phyloP scores from a whole-genome alignment of 1,140 invertebrate species.

The Lepidurus arcticus region DNA sequence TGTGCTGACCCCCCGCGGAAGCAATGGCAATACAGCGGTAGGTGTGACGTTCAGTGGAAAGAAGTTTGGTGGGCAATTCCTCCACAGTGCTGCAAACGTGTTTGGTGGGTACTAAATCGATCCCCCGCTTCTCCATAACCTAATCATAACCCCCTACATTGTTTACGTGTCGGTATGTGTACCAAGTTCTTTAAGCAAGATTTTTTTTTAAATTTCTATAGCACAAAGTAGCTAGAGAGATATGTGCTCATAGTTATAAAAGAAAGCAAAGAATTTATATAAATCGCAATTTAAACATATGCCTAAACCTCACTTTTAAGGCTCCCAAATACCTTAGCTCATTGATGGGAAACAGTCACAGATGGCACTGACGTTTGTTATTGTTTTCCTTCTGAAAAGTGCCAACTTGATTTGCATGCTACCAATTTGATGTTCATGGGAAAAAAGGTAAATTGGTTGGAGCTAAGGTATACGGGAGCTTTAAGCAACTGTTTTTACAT shows the following conservation, averaged over 20 bases:
- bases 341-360: too few species aligned
- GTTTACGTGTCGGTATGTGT: not conserved
- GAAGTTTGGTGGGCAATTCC: constrained; percentile 31
- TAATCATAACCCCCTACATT: not conserved
- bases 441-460: not conserved
- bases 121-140: constrained; percentile 29
- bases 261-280: constrained; percentile 24
- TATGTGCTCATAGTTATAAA: not conserved
- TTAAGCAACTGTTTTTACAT: too few species aligned
- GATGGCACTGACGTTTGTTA: too few species aligned
- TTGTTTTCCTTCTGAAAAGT: too few species aligned
- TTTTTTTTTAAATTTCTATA: not conserved
- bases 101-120: constrained; percentile 31
- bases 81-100: constrained; percentile 31
- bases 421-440: not conserved
- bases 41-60: not conserved
- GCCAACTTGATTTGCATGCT: too few species aligned
- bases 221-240: not conserved
- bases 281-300: not conserved
- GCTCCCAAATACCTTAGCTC: too few species aligned
- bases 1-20: constrained; percentile 26
- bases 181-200: not conserved
- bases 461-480: too few species aligned
- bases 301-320: not conserved
- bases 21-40: constrained; percentile 30